Base-by-base conservation (phyloP, 2,888 invertebrate genomes). In the Ligdia adustata region DNA sequence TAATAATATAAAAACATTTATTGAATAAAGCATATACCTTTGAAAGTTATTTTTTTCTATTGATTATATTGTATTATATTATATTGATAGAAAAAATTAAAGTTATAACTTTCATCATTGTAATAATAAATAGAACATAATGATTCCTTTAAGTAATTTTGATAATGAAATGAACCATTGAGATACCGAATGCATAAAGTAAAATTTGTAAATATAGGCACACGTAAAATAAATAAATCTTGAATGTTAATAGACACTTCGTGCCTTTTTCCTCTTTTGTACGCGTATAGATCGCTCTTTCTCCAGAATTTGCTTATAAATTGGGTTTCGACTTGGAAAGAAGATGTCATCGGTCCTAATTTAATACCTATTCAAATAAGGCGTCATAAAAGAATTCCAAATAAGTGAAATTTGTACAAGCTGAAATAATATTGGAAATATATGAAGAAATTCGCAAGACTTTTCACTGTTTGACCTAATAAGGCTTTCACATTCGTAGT, bases 251-350 rank as follows among this genome's bases (percentile, higher is more conserved):
- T 50, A 38, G 26, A 44, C 44, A 40, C 40, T 45, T 22, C 40
- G 27, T 27, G 34, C 20, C 31, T 39, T 39, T 28, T 39, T 31
- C 35, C 29, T 45, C 51, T 52, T 47, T 34, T 42, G 42, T 40
- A 26, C 31, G n/a, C n/a, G n/a, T n/a, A 33, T 38, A 43, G 51
- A 54, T 54, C 52, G 51, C 28, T 2, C 37, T 37, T 14, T 22
- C 22, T 6, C 22, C 39, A 37, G 66, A 68, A 75, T 74, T 72
- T 72, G 67, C 71, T 71, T 74, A 67, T 62, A 72, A 70, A 75
- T 75, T 66, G 69, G 64, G 57, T 75, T 68, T 59, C 48, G 57
- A 58, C 59, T 57, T 58, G 56, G 60, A 47, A 56, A 62, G 43
- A 62, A 69, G 60, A 68, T 60, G 61, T 66, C 66, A 66, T 55